A percentile compares a stretch with the other conserved stretches of the same genome.
These are phyloP conservation scores for Drosophila chauvacae DNA, from an alignment of 1,140 invertebrate genomes.

Conservation along the genomic window DNA sequence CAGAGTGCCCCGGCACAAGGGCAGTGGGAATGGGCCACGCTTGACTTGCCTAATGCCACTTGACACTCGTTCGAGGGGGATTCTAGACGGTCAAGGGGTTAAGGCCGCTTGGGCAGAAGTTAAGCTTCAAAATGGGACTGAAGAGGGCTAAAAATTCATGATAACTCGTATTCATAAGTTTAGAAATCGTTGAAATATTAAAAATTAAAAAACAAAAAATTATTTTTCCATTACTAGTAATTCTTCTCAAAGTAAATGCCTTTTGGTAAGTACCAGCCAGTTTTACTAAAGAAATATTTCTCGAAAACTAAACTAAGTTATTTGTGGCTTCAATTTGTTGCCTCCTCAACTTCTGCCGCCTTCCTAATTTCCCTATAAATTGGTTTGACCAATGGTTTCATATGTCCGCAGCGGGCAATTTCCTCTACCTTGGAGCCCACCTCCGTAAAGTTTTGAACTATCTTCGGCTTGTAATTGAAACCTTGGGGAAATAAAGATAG, in stretches of 20 bases:
- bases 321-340: slow-evolving; percentile 1
- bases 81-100: neutral
- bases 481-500: slow-evolving; percentile 37
- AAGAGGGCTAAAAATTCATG: neutral
- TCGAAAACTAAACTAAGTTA: neutral
- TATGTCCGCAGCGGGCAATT: slow-evolving; percentile 14
- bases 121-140: neutral
- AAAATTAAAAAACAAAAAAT: neutral
- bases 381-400: slow-evolving; percentile 8
- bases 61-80: slow-evolving; percentile 46
- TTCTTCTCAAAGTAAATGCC: neutral
- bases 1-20: slow-evolving; percentile 10
- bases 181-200: neutral
- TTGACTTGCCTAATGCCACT: slow-evolving; percentile 64
- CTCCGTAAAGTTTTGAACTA: slow-evolving; percentile 3
- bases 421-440: slow-evolving; percentile 11
- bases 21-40: slow-evolving; percentile 21
- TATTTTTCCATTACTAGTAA: no score
- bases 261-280: no score
- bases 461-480: slow-evolving; percentile 45
- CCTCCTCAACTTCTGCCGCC: neutral
- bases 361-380: slow-evolving; percentile 30
- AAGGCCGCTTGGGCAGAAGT: neutral
- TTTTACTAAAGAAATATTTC: neutral
- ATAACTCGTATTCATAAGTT: neutral